These are phyloP conservation scores for Nesospiza acunhae DNA, from an alignment of 2,113 vertebrate species.

Conservation along the genomic window DNA sequence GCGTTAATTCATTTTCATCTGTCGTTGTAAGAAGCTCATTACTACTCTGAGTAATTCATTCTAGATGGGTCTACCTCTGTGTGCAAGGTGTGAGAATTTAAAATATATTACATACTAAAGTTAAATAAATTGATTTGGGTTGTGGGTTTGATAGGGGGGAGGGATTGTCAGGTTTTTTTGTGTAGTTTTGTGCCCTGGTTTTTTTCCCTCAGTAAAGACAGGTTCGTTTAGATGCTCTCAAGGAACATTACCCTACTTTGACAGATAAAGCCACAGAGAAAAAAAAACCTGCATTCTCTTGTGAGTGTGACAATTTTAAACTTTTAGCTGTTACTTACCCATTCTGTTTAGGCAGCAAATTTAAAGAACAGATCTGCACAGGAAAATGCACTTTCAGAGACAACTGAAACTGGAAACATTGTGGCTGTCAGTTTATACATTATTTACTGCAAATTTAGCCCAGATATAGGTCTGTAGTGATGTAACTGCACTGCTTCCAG, in stretches of 20 bases:
- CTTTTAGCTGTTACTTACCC: not conserved
- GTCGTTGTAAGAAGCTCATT: not conserved
- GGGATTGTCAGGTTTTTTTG: not conserved
- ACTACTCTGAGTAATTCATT: not conserved
- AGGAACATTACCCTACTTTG: not conserved
- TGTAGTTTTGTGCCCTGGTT: not conserved
- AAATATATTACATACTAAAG: not conserved
- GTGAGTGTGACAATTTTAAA: not conserved
- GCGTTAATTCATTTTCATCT: not conserved
- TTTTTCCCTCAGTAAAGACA: not conserved
- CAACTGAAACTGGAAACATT: not conserved
- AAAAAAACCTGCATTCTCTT: not conserved
- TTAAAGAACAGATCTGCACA: not conserved
- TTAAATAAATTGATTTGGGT: not conserved
- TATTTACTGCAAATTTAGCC: conserved; percentile 18
- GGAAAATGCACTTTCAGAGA: not conserved
- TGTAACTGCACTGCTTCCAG: not conserved
- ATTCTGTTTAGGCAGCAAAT: not conserved
- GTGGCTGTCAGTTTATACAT: not conserved
- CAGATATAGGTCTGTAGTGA: not conserved
- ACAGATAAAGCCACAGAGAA: not conserved
- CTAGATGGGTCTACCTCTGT: not conserved
- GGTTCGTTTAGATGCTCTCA: not conserved
- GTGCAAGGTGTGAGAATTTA: not conserved
- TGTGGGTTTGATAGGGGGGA: rapidly evolving